These are phyloP conservation scores for Archaeoteleia sp. DNA, from an alignment of 2,888 invertebrate species.

Conservation along the genomic window DNA sequence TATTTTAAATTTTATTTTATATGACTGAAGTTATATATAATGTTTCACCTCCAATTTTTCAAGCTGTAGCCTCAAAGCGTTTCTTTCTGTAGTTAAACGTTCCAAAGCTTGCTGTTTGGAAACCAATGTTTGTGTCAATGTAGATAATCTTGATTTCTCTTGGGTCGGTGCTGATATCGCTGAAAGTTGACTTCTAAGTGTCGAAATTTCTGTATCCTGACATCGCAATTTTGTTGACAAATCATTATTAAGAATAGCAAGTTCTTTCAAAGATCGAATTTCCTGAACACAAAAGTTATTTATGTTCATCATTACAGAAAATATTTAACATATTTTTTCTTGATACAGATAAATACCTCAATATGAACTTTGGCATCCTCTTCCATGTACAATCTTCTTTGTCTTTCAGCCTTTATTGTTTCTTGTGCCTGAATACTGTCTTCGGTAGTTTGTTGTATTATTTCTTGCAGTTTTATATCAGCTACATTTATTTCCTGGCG, in stretches of 20 bases:
- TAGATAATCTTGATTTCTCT: conserved; percentile 67
- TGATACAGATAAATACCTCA: conserved; percentile 57
- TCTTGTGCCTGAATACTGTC: conserved; percentile 71
- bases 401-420: conserved; percentile 71
- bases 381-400: conserved; percentile 73
- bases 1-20: conserved; percentile 2
- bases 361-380: conserved; percentile 72
- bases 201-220: conserved; percentile 78
- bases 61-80: conserved; percentile 87
- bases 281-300: conserved; percentile 73
- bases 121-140: conserved; percentile 87
- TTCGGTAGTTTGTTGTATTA: conserved; percentile 74
- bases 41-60: conserved; percentile 84
- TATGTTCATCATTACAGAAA: background rate
- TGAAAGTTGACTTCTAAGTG: conserved; percentile 77
- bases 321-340: conserved; percentile 5
- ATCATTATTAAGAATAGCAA: conserved; percentile 75
- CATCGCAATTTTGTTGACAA: conserved; percentile 76
- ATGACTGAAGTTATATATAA: conserved; percentile 10
- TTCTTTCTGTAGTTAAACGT: conserved; percentile 87
- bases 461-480: conserved; percentile 71
- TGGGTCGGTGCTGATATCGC: conserved; percentile 70
- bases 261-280: conserved; percentile 77
- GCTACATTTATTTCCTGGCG: conserved; percentile 75
- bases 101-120: conserved; percentile 92